A percentile compares a stretch with the other conserved stretches of the same genome.
Conservation (phyloP, 2,113 vertebrate genomes). For the Anhinga anhinga region DNA sequence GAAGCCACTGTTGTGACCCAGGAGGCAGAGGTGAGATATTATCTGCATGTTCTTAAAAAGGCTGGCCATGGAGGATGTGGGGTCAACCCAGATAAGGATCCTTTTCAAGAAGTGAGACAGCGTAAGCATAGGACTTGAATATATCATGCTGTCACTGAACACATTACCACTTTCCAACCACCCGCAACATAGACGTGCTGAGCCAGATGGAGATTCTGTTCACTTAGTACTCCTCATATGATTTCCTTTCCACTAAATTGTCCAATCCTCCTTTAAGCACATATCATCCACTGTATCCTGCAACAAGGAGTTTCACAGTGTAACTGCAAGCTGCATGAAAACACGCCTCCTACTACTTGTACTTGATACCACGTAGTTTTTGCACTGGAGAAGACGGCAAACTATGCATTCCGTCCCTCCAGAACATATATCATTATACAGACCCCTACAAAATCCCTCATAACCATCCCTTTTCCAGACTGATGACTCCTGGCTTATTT, state of each 20-base stretch:
- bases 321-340: neutral
- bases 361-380: neutral
- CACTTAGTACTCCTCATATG: neutral
- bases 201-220: neutral
- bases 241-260: neutral
- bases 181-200: neutral
- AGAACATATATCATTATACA: neutral
- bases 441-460: neutral
- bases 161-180: neutral
- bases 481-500: neutral
- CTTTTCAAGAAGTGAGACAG: neutral
- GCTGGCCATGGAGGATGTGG: accelerated
- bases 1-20: neutral
- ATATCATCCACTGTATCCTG: neutral
- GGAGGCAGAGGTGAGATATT: neutral
- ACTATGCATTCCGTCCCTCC: neutral
- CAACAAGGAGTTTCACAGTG: accelerated
- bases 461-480: neutral
- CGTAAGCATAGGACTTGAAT: accelerated
- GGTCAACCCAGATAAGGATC: neutral
- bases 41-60: neutral
- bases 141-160: neutral
- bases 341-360: accelerated
- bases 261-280: neutral
- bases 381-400: neutral